phyloP scores from a whole-genome alignment of 1,140 invertebrate species.

The Sitodiplosis mosellana region DNA sequence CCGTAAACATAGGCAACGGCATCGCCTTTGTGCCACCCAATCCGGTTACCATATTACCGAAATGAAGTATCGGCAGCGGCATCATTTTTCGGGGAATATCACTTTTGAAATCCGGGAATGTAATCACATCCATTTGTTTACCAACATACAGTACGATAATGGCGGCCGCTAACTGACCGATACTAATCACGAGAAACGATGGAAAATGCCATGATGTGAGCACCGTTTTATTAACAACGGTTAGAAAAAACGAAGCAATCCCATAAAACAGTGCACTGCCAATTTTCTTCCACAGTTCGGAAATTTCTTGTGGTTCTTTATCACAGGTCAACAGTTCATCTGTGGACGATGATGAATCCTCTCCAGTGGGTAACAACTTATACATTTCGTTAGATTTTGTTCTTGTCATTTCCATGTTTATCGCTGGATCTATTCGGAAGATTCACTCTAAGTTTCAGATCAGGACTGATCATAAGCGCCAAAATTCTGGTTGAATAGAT shows the following conservation, averaged over 20 bases:
- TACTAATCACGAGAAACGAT: constrained; percentile 77
- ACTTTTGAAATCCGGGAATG: constrained; percentile 52
- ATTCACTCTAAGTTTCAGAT: too few relatives aligned
- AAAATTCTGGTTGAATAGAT: too few relatives aligned
- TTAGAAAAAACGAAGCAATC: constrained; percentile 79
- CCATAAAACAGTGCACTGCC: constrained; percentile 37
- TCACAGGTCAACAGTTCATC: too few relatives aligned
- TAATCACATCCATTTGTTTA: constrained; percentile 51
- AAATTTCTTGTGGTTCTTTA: constrained; percentile 12
- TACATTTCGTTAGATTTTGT: too few relatives aligned
- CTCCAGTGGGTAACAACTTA: too few relatives aligned
- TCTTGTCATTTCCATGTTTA: too few relatives aligned
- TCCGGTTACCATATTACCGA: constrained; percentile 89
- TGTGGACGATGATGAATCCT: too few relatives aligned
- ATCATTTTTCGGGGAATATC: constrained; percentile 63
- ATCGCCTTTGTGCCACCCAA: constrained; percentile 93
- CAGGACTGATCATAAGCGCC: too few relatives aligned
- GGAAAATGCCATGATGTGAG: constrained; percentile 83
- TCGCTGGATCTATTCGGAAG: too few relatives aligned
- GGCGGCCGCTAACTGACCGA: constrained; percentile 83
- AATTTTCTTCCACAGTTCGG: constrained; percentile 18
- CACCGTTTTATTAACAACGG: constrained; percentile 90
- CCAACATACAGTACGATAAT: constrained; percentile 61
- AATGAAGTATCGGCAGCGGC: constrained; percentile 83
- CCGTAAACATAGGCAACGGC: constrained; percentile 97